Evolutionary conservation across 1,140 invertebrate genomes (phyloP).

Genomic region (Pogonomyrmex barbatus): DNA sequence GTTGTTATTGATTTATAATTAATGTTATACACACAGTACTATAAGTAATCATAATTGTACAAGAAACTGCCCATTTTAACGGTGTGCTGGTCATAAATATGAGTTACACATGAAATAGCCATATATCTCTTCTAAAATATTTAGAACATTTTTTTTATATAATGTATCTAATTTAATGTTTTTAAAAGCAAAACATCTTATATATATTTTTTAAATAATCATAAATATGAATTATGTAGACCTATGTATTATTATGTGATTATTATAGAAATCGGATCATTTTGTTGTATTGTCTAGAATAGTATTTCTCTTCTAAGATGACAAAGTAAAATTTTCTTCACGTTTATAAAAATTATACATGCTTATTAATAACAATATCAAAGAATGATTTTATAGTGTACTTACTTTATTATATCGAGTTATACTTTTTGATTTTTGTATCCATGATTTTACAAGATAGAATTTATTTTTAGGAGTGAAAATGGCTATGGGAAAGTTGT

Average conservation of each 20-base stretch:
- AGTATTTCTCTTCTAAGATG: background rate
- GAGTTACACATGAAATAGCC: constrained; percentile 1
- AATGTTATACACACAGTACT: constrained; percentile 62
- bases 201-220: background rate
- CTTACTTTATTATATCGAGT: constrained; percentile 32
- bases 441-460: background rate
- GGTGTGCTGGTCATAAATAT: constrained; percentile 43
- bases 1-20: constrained; percentile 70
- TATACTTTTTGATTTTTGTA: background rate
- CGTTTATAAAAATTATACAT: constrained; percentile 6
- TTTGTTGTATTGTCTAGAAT: background rate
- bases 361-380: constrained; percentile 12
- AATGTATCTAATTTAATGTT: constrained; percentile 14
- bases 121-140: constrained; percentile 46
- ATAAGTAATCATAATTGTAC: constrained; percentile 21
- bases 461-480: constrained; percentile 6
- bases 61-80: constrained; percentile 43
- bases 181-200: background rate
- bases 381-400: constrained; percentile 21
- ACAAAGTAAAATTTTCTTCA: background rate
- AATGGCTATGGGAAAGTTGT: constrained; percentile 15
- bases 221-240: constrained; percentile 2
- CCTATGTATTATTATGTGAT: background rate
- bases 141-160: constrained; percentile 21
- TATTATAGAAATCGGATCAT: background rate